These are phyloP conservation scores for Nerophis lumbriciformis DNA, from an alignment of 2,113 vertebrate genomes.

Conservation along the genomic window DNA sequence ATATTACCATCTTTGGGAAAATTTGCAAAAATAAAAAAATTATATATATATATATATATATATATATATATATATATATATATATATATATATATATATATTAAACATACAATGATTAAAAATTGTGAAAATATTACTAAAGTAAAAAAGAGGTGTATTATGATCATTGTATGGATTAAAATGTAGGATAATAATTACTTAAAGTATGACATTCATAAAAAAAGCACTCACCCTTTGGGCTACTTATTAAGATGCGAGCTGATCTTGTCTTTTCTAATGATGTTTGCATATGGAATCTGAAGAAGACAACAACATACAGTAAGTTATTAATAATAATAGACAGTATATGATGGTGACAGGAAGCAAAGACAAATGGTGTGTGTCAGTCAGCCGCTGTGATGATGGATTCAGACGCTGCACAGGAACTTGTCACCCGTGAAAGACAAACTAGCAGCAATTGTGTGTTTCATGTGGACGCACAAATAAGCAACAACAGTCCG, in stretches of 20 bases:
- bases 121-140: no score
- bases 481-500: slow-evolving; percentile 39
- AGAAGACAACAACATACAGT: not conserved
- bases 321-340: slow-evolving; percentile 32
- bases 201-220: not conserved
- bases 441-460: slow-evolving; percentile 46
- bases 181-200: no score
- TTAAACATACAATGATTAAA: no score
- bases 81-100: no score
- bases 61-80: no score
- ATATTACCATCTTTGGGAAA: no score
- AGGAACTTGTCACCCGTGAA: slow-evolving; percentile 60
- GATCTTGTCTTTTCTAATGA: slow-evolving; percentile 97
- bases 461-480: slow-evolving; percentile 20
- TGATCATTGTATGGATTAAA: no score
- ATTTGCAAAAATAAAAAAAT: no score
- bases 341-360: slow-evolving; percentile 28
- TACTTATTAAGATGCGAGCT: slow-evolving; percentile 91
- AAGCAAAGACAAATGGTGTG: slow-evolving; percentile 54
- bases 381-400: slow-evolving; percentile 58
- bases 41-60: no score
- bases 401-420: slow-evolving; percentile 57
- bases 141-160: no score
- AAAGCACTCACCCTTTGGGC: slow-evolving; percentile 75
- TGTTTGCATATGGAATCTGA: slow-evolving; percentile 96